Evolutionary conservation across 2,888 invertebrate species (phyloP), one percentile per base, ranked within the genome.

Genomic region (Orthosia gracilis): DNA sequence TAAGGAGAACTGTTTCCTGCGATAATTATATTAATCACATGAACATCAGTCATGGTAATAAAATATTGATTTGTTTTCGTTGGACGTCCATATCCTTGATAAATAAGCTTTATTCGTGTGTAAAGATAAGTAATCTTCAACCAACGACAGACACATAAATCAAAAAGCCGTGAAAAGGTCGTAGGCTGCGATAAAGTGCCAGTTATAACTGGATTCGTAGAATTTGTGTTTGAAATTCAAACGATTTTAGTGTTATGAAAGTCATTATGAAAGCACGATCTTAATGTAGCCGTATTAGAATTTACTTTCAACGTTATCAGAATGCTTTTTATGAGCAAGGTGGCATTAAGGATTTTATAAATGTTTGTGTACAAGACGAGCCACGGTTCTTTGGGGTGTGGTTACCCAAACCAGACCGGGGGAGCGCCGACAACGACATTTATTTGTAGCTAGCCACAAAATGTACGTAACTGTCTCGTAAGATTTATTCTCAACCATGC

Each of bases 401-500:
- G 89, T 89, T 85, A 84, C 83, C 86, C 87, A 87, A 90, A 89
- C 87, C 88, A 87, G 89, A 89, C 88, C 88, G 84, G 91, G 92
- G 93, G 93, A 91, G 91, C 88, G 86, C 76, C 87, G 85, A 89
- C 89, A 88, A 80, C 88, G 91, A 91, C 92, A 93, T 94, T 94
- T 94, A 94, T 95, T 94, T 94, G 94, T 93, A 90, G 92, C 90
- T 89, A 89, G 90, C 94, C 93, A 93, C 93, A 90, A 94, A 94
- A 94, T 93, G 91, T 93, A 92, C 92, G 92, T 92, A 90, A 93
- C 92, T 94, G 94, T 94, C 94, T 92, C 91, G 82, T 85, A 94
- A 96, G 95, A 96, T 96, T 95, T 96, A 96, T 95, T 89, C 88
- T 87, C 92, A 92, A 94, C 95, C 94, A 94, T 90, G 91, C 89